Percentiles rank a stretch among this genome's conserved stretches.
These are phyloP conservation scores for Sebastes iracundus DNA, from an alignment of 2,797 vertebrate genomes.

Conservation along the genomic window DNA sequence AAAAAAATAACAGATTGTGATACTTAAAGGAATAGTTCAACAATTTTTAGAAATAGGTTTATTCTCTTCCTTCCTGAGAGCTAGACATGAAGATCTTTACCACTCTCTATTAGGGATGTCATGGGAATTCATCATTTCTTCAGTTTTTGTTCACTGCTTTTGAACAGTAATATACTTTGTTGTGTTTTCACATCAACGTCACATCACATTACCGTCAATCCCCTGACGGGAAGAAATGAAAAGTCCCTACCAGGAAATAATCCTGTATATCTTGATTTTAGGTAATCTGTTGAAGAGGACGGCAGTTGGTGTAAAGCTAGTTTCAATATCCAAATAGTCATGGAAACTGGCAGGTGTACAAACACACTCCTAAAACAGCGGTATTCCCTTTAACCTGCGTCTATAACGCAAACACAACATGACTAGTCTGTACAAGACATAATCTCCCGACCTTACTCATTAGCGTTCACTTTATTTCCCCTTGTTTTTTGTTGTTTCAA, in stretches of 20 bases:
- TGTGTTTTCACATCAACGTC: neutral
- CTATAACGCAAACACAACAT: neutral
- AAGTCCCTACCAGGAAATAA: neutral
- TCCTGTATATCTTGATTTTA: neutral
- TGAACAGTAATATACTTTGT: no score
- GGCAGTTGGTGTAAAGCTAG: neutral
- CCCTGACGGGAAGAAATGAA: neutral
- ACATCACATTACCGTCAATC: neutral
- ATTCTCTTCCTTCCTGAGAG: no score
- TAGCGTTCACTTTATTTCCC: slow-evolving; percentile 11
- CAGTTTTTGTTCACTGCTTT: no score
- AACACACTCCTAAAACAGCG: neutral
- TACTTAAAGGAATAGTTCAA: neutral
- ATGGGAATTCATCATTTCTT: no score
- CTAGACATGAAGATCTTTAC: neutral
- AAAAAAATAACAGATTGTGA: neutral
- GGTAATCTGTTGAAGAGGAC: neutral
- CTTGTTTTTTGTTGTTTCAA: slow-evolving; percentile 16
- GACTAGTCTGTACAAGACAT: neutral
- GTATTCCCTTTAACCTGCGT: neutral
- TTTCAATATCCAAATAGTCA: neutral
- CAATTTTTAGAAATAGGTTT: no score
- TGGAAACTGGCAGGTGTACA: neutral
- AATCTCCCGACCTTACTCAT: slow-evolving; percentile 5
- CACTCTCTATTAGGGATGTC: neutral